A percentile compares a stretch with the other conserved stretches of the same genome.
Evolutionary conservation across 23 tunicate species (phyloP).

Genomic region (Halocynthia roretzi): DNA sequence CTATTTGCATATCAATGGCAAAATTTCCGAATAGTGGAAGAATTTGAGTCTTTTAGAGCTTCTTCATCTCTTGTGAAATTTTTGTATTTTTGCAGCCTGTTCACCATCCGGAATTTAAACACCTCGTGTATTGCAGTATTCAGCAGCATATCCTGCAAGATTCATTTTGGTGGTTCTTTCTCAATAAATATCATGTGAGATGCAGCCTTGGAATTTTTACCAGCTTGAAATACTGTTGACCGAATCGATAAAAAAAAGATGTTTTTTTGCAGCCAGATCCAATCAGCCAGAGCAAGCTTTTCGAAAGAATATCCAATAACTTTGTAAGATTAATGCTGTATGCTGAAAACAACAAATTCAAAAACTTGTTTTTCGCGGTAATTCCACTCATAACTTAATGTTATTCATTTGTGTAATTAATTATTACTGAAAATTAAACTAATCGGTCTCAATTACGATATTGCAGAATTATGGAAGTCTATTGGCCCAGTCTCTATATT

Average conservation of each 20-base stretch:
- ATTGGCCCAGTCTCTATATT: conserved; percentile 38
- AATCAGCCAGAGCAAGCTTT: conserved; percentile 46
- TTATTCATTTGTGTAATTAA: too few relatives aligned
- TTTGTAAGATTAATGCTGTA: conserved; percentile 39
- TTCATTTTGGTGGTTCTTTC: conserved; percentile 83
- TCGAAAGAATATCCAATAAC: conserved; percentile 55
- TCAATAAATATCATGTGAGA: conserved; percentile 66
- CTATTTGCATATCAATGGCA: too few relatives aligned
- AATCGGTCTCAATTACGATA: neutral
- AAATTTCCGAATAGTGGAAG: too few relatives aligned
- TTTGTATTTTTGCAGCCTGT: conserved; percentile 21
- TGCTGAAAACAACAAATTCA: conserved; percentile 32
- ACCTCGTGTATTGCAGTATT: conserved; percentile 45
- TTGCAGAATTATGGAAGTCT: conserved; percentile 34
- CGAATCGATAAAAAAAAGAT: too few relatives aligned
- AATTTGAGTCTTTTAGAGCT: too few relatives aligned
- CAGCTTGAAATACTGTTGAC: too few relatives aligned
- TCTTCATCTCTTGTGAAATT: too few relatives aligned
- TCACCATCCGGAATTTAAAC: conserved; percentile 27
- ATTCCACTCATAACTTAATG: too few relatives aligned
- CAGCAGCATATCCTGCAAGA: conserved; percentile 71
- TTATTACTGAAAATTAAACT: too few relatives aligned
- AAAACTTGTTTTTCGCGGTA: conserved; percentile 53
- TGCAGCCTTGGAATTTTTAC: neutral
- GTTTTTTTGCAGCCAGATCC: conserved; percentile 52